A percentile compares a stretch with the other conserved stretches of the same genome.
These are phyloP conservation scores for Drosophila nasuta DNA, from an alignment of 1,140 invertebrate species.

Conservation along the genomic window DNA sequence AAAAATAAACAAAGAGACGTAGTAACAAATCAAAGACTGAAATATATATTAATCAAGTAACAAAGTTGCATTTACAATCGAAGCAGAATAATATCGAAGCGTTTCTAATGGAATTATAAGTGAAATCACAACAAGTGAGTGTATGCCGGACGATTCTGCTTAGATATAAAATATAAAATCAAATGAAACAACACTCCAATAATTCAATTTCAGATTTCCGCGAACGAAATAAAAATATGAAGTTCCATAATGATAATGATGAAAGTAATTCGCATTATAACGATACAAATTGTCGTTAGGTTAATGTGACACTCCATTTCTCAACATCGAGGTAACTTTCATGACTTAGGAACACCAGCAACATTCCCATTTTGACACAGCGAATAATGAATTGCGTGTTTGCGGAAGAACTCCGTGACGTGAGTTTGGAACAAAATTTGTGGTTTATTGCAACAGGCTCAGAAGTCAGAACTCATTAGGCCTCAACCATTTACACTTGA, in stretches of 20 bases:
- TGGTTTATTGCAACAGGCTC: neutral
- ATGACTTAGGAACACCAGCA: neutral
- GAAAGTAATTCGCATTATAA: neutral
- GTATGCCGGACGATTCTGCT: neutral
- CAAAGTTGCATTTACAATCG: conserved; percentile 20
- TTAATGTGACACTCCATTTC: neutral
- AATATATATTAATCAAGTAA: conserved; percentile 15
- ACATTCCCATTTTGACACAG: neutral
- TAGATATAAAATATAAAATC: no score
- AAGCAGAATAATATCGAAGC: neutral
- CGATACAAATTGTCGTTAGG: neutral
- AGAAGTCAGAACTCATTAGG: conserved; percentile 3
- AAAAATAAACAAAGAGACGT: neutral
- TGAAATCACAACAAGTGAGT: conserved; percentile 1
- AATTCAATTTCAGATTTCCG: neutral
- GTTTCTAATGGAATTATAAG: conserved; percentile 3
- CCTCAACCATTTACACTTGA: conserved; percentile 1
- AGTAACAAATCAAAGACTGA: conserved; percentile 12
- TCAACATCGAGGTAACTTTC: neutral
- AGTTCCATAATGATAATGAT: neutral
- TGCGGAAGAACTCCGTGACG: neutral
- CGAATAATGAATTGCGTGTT: conserved; percentile 1
- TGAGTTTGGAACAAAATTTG: neutral
- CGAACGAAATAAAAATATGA: neutral
- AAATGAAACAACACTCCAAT: neutral